Conservation (phyloP, 1,140 invertebrate species). For the Lineus longissimus region DNA sequence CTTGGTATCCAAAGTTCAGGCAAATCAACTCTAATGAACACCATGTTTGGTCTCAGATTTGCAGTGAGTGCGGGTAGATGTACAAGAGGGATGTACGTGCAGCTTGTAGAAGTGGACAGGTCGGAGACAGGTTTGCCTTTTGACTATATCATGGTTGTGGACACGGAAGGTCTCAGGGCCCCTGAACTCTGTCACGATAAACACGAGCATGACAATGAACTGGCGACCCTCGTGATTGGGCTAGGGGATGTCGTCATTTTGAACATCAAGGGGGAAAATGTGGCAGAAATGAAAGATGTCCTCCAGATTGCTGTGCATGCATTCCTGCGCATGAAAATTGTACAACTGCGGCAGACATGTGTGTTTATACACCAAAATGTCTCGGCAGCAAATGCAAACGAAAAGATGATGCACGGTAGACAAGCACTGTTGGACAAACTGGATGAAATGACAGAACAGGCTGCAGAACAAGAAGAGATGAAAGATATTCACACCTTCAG, state of each 20-base stretch:
- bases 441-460: background rate
- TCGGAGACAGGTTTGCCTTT: background rate
- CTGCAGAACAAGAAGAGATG: background rate
- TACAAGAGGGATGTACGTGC: constrained; percentile 11
- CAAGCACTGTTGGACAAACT: background rate
- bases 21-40: constrained; percentile 9
- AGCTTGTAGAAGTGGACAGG: background rate
- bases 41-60: constrained; percentile 15
- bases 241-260: constrained; percentile 2
- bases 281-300: constrained; percentile 11
- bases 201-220: constrained; percentile 7
- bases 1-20: no score
- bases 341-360: background rate
- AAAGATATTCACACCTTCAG: background rate
- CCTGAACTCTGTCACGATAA: background rate
- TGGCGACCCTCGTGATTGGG: constrained; percentile 10
- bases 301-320: constrained; percentile 11
- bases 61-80: constrained; percentile 16
- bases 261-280: constrained; percentile 9
- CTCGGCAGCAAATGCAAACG: background rate
- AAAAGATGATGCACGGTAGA: background rate
- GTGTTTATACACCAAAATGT: constrained; percentile 10
- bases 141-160: constrained; percentile 11
- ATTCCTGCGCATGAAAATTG: background rate
- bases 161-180: constrained; percentile 11